Conservation (phyloP, 2,113 vertebrate genomes). For the Nothocercus nigrocapillus region DNA sequence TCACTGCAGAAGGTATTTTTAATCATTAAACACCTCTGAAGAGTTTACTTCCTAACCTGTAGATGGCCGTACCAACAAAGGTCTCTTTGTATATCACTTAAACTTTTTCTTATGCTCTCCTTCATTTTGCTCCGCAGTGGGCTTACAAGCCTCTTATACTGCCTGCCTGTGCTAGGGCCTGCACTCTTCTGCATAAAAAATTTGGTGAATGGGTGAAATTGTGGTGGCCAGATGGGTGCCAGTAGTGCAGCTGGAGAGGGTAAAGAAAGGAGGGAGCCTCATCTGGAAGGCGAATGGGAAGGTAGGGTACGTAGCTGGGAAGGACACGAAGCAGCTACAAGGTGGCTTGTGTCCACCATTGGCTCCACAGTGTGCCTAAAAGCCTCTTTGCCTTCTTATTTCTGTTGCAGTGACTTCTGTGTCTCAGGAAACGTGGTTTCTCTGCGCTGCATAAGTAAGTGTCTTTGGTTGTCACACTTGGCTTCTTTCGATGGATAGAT, state of each 20-base stretch:
- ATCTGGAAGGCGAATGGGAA: not conserved
- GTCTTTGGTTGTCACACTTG: not conserved
- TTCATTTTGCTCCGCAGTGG: not conserved
- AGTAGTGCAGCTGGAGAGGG: not conserved
- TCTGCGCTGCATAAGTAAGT: constrained; percentile 78
- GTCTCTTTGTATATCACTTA: not conserved
- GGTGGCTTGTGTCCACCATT: not conserved
- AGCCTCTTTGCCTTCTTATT: not conserved
- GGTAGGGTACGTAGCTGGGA: not conserved
- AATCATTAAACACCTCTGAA: not conserved
- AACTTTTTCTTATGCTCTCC: not conserved
- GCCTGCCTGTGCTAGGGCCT: not conserved
- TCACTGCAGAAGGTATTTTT: not conserved
- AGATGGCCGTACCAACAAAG: not conserved
- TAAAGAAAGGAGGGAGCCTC: not conserved
- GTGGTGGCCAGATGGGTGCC: not conserved
- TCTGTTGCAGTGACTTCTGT: constrained; percentile 67
- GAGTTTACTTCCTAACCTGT: not conserved
- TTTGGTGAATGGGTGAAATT: not conserved
- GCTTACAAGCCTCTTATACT: not conserved
- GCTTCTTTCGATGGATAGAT: not conserved
- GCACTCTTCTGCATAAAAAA: not conserved
- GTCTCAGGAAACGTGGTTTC: constrained; percentile 66
- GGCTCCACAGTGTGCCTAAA: not conserved
- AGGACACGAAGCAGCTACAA: not conserved